Evolutionary conservation across 2,888 invertebrate species (phyloP).

Genomic region (Arctia plantaginis): DNA sequence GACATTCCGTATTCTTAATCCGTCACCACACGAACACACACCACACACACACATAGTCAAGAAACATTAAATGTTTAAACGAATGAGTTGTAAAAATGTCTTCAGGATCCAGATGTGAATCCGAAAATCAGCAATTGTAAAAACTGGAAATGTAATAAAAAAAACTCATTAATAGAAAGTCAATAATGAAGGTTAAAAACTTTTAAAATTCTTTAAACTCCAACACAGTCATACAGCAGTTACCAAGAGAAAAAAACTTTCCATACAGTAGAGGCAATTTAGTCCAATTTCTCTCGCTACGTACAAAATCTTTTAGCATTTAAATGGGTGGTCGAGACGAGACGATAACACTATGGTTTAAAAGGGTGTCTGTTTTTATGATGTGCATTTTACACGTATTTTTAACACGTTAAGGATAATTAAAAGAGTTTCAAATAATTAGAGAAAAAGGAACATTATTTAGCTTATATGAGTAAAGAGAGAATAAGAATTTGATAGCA

Average conservation of each 20-base stretch:
- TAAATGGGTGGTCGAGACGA: constrained; percentile 37
- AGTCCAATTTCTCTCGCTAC: constrained; percentile 56
- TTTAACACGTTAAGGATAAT: too few species aligned
- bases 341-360: constrained; percentile 31
- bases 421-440: too few species aligned
- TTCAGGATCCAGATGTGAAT: too few species aligned
- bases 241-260: constrained; percentile 30
- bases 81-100: too few species aligned
- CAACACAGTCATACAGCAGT: neutral
- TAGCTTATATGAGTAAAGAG: too few species aligned
- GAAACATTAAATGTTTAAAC: too few species aligned
- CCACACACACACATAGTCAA: neutral
- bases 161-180: neutral
- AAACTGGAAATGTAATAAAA: too few species aligned
- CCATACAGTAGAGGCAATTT: constrained; percentile 53
- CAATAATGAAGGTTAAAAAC: neutral
- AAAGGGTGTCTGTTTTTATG: constrained; percentile 28
- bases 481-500: too few species aligned
- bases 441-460: too few species aligned
- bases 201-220: neutral
- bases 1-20: too few species aligned
- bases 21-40: too few species aligned
- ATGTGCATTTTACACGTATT: constrained; percentile 24
- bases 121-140: too few species aligned
- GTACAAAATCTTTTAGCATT: constrained; percentile 57